Evolutionary conservation across 2,113 vertebrate species (phyloP).

Genomic region (Phylloscopus trochiloides): DNA sequence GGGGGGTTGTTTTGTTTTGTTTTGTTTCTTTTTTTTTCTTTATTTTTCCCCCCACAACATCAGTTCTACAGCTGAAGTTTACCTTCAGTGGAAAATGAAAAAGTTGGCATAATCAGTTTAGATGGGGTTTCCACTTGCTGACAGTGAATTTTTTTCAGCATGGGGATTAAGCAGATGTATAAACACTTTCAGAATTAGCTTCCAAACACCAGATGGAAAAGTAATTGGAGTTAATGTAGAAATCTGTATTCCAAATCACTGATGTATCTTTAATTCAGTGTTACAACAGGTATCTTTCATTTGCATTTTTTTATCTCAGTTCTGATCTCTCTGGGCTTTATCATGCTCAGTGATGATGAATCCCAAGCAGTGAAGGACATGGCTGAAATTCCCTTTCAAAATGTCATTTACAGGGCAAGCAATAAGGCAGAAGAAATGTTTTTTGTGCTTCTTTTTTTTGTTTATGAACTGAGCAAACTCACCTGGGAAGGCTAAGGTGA

Average conservation of each 20-base stretch:
- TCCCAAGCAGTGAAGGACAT: not conserved
- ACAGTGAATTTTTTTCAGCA: not conserved
- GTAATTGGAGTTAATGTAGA: not conserved
- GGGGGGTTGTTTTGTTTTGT: too few relatives aligned
- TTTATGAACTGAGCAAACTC: not conserved
- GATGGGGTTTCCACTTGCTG: not conserved
- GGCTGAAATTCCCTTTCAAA: not conserved
- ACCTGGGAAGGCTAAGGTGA: not conserved
- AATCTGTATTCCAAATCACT: not conserved
- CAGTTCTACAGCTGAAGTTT: not conserved
- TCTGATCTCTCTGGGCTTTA: not conserved
- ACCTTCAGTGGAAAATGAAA: not conserved
- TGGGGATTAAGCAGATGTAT: not conserved
- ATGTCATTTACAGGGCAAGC: not conserved
- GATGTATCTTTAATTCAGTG: not conserved
- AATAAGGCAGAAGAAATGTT: not conserved
- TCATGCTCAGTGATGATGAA: not conserved
- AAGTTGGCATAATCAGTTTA: not conserved
- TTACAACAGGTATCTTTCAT: not conserved
- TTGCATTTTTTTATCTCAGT: not conserved
- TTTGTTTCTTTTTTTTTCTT: accelerated
- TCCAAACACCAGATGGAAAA: not conserved
- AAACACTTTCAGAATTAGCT: not conserved
- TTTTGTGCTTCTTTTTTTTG: not conserved
- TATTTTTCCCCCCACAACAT: accelerated